Evolutionary conservation across 1,140 invertebrate genomes (phyloP).

Genomic region (Ladona fulva): DNA sequence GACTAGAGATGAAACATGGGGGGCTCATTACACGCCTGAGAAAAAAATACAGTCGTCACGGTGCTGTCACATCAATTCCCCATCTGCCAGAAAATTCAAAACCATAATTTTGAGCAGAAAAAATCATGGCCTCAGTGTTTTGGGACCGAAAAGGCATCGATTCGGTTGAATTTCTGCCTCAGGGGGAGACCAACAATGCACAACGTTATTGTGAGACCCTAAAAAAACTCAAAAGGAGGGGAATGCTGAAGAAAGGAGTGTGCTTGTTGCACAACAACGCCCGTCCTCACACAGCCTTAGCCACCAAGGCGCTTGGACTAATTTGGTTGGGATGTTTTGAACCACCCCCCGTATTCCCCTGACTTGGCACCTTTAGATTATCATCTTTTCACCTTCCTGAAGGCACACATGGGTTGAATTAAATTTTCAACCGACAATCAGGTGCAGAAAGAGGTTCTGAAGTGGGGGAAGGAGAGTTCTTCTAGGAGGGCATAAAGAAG

Average conservation of each 20-base stretch:
- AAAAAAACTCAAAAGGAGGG: slow-evolving; percentile 21
- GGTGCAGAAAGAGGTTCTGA: no score
- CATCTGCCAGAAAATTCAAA: not conserved
- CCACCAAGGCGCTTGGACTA: not conserved
- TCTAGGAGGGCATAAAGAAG: no score
- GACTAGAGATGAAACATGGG: not conserved
- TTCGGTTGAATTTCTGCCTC: not conserved
- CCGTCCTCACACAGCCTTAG: slow-evolving; percentile 26
- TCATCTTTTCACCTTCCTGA: no score
- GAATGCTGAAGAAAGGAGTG: slow-evolving; percentile 23
- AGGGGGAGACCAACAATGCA: not conserved
- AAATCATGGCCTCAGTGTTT: no score
- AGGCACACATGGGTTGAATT: no score
- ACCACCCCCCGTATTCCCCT: no score
- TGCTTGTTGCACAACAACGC: slow-evolving; percentile 33
- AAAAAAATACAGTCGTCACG: not conserved
- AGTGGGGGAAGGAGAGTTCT: no score
- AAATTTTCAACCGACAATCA: no score
- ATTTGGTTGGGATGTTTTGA: no score
- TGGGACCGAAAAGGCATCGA: not conserved
- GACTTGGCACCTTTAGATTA: no score
- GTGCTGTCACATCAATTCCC: not conserved
- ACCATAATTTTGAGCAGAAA: not conserved
- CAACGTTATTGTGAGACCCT: not conserved
- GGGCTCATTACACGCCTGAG: not conserved